Conservation (phyloP, 2,888 invertebrate species). For the Napeogenes sylphis region DNA sequence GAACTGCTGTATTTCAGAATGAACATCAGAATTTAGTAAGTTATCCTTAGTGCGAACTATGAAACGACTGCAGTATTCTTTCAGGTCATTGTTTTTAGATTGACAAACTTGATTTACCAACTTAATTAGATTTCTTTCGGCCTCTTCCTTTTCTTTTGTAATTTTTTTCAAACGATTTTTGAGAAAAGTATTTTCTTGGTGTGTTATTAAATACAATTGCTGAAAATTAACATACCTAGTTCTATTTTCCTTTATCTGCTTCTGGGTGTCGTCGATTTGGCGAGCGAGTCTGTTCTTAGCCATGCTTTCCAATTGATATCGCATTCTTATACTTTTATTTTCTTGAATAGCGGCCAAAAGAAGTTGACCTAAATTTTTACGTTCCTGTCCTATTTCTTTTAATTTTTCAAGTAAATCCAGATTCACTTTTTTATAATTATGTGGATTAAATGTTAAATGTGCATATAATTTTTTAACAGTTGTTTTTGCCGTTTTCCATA, state of each 20-base stretch:
- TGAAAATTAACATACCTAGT: conserved; percentile 55
- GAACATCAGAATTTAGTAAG: conserved; percentile 50
- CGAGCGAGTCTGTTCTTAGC: conserved; percentile 53
- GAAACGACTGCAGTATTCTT: conserved; percentile 55
- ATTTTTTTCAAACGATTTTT: conserved; percentile 53
- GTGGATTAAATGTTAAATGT: conserved; percentile 27
- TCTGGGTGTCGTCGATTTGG: conserved; percentile 52
- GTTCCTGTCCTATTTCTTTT: conserved; percentile 51
- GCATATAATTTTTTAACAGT: background rate
- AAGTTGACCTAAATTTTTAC: conserved; percentile 50
- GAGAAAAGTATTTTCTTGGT: conserved; percentile 61
- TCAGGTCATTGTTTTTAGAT: conserved; percentile 54
- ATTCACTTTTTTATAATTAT: conserved; percentile 35
- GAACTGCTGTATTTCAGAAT: conserved; percentile 55
- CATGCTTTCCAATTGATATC: conserved; percentile 52
- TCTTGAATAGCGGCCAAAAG: conserved; percentile 55
- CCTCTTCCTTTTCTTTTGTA: conserved; percentile 50
- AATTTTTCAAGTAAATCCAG: conserved; percentile 50
- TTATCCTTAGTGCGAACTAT: conserved; percentile 55
- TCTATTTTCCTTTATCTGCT: conserved; percentile 54
- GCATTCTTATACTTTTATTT: conserved; percentile 57
- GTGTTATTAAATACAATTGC: conserved; percentile 56
- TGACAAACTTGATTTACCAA: conserved; percentile 57
- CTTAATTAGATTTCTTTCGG: conserved; percentile 51
- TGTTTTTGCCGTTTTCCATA: background rate